phyloP scores from a whole-genome alignment of 2,888 invertebrate genomes.

The Adelphocoris suturalis region DNA sequence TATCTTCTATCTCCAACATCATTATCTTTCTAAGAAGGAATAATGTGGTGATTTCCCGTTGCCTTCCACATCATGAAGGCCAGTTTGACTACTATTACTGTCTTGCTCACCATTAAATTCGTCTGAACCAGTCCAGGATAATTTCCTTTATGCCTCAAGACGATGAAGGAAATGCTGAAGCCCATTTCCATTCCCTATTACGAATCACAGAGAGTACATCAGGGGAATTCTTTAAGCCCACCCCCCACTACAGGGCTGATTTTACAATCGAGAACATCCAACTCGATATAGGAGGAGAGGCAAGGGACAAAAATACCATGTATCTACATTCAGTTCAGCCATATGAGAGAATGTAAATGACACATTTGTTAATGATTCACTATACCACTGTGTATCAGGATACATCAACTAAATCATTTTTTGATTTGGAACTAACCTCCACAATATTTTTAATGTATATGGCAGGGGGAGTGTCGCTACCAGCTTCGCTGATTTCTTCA shows the following conservation, averaged over 20 bases:
- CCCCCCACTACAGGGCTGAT: too few relatives aligned
- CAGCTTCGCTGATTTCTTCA: conserved; percentile 55
- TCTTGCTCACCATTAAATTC: neutral
- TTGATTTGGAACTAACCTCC: conserved; percentile 15
- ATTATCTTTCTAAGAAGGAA: too few relatives aligned
- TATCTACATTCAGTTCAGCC: too few relatives aligned
- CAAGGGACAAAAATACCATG: too few relatives aligned
- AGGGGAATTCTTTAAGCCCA: too few relatives aligned
- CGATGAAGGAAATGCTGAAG: neutral
- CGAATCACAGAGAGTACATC: neutral
- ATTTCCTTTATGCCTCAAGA: neutral
- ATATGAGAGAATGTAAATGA: too few relatives aligned
- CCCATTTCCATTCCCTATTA: neutral
- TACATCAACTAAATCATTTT: neutral
- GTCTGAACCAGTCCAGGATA: conserved; percentile 1
- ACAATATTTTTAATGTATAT: conserved; percentile 58
- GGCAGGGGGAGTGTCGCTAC: conserved; percentile 57
- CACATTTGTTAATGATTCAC: too few relatives aligned
- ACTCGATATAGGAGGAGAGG: too few relatives aligned
- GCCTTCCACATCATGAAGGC: conserved; percentile 13
- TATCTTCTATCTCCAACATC: too few relatives aligned
- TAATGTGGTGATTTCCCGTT: neutral
- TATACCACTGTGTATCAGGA: too few relatives aligned
- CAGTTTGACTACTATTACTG: neutral
- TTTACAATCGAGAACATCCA: too few relatives aligned